phyloP scores from a whole-genome alignment of 1,140 invertebrate species.

The Mamestra configurata region DNA sequence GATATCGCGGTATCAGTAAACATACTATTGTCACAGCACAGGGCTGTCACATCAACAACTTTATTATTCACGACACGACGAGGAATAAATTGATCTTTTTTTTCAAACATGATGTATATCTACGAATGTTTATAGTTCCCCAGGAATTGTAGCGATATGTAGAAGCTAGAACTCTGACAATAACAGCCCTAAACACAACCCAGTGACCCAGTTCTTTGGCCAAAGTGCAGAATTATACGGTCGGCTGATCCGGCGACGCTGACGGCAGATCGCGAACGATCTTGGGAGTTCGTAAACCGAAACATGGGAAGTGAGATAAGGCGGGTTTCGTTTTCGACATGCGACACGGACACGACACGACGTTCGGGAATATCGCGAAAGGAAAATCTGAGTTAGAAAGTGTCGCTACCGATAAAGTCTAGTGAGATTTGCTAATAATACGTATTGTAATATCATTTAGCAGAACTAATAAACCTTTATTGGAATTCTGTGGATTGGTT shows the following conservation, averaged over 20 bases:
- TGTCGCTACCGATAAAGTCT: conserved; percentile 15
- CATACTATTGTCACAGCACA: neutral
- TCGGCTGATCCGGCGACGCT: conserved; percentile 30
- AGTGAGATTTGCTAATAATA: neutral
- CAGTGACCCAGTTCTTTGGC: conserved; percentile 45
- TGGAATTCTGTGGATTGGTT: neutral
- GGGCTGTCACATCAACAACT: neutral
- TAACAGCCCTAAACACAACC: conserved; percentile 27
- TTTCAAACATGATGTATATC: no score
- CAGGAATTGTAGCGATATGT: neutral
- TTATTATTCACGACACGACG: neutral
- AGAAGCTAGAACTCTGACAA: conserved; percentile 24
- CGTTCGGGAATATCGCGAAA: conserved; percentile 10
- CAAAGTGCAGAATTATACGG: conserved; percentile 51
- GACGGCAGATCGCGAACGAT: conserved; percentile 46
- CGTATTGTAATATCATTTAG: neutral
- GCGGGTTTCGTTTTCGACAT: conserved; percentile 45
- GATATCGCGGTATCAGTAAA: neutral
- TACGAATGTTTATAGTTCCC: no score
- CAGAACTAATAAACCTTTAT: neutral
- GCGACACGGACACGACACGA: conserved; percentile 42
- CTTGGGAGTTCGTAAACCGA: conserved; percentile 44
- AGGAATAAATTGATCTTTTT: neutral
- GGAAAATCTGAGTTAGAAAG: conserved; percentile 4
- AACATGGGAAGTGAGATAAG: conserved; percentile 55